Conservation (phyloP, 2,113 vertebrate genomes). For the Dolichotis patagonum region DNA sequence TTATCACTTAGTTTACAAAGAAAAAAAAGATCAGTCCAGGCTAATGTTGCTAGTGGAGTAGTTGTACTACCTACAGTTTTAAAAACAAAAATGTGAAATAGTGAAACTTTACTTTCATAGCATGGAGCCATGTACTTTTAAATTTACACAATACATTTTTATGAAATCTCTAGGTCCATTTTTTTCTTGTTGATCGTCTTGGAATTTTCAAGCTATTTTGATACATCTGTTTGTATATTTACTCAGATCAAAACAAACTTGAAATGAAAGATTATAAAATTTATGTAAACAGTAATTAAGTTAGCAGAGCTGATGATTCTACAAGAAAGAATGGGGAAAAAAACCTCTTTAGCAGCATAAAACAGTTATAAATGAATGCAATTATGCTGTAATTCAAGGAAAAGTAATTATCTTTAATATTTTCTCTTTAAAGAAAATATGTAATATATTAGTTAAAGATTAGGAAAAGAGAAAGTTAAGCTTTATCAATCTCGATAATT, state of each 20-base stretch:
- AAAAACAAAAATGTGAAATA: not conserved
- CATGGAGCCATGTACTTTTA: not conserved
- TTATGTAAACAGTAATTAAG: not conserved
- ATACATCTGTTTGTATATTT: not conserved
- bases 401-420: not conserved
- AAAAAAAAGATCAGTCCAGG: not conserved
- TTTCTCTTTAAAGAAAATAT: slow-evolving; percentile 11
- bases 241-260: not conserved
- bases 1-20: not conserved
- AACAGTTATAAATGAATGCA: not conserved
- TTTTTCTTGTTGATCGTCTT: not conserved
- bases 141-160: not conserved
- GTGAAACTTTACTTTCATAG: not conserved
- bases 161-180: not conserved
- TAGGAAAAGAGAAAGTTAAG: not conserved
- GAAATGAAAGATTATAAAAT: not conserved
- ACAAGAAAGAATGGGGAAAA: not conserved
- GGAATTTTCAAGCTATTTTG: not conserved
- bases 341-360: not conserved
- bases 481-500: not conserved
- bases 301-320: not conserved
- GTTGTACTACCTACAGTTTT: not conserved
- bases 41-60: not conserved
- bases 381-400: not conserved
- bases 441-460: not conserved